A percentile compares a stretch with the other conserved stretches of the same genome.
Conservation (phyloP, 2,113 vertebrate genomes). For the Toxotes chatareus region DNA sequence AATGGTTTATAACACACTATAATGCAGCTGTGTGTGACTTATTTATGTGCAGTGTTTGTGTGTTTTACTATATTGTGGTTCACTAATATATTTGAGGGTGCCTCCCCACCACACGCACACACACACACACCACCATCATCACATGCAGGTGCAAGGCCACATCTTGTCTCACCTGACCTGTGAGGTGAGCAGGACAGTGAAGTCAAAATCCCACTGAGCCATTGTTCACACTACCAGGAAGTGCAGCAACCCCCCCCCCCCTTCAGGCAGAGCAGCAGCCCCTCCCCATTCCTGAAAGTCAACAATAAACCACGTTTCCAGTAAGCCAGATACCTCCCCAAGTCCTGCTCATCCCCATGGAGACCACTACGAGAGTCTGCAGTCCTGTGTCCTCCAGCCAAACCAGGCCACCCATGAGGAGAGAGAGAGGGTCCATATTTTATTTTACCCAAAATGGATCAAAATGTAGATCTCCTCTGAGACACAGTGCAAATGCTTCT, state of each 20-base stretch:
- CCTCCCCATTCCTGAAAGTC: constrained; percentile 81
- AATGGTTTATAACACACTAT: no score
- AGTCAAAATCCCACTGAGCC: constrained; percentile 9
- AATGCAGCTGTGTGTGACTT: no score
- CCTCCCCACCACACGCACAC: no score
- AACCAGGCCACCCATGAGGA: constrained; percentile 78
- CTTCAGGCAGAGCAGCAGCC: constrained; percentile 2
- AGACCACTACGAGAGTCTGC: constrained; percentile 71
- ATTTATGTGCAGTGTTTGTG: no score
- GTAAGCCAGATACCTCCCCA: constrained; percentile 83
- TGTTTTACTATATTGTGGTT: no score
- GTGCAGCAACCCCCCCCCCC: constrained; percentile 5
- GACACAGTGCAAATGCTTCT: constrained; percentile 16
- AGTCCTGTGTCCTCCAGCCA: constrained; percentile 62
- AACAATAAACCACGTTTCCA: constrained; percentile 85
- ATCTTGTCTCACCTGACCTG: constrained; percentile 27
- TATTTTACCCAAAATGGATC: constrained; percentile 51
- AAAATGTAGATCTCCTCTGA: constrained; percentile 22
- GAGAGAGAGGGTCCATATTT: constrained; percentile 15
- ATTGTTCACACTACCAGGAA: constrained; percentile 21
- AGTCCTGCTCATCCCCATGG: constrained; percentile 79
- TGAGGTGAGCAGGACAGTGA: constrained; percentile 33
- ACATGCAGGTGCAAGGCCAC: neutral
- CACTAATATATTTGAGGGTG: no score
- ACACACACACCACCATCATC: no score